Conservation (phyloP, 2,888 invertebrate genomes). For the Coenonympha arcania region DNA sequence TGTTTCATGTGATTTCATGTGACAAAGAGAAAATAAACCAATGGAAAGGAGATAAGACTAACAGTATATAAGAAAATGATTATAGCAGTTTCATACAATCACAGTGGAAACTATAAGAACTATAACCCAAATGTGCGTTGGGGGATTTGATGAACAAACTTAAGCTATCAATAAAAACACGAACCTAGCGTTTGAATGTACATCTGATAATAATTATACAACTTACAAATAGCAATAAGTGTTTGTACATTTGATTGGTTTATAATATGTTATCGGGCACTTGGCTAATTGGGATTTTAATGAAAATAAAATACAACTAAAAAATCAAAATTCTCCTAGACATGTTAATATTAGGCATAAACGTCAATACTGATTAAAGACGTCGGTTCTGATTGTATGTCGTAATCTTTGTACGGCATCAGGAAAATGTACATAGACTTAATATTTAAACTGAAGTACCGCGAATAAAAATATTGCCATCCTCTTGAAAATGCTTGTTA, state of each 20-base stretch:
- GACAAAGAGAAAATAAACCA: too few relatives aligned
- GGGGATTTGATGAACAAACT: constrained; percentile 13
- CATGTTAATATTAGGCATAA: not conserved
- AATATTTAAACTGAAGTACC: not conserved
- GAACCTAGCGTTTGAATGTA: constrained; percentile 15
- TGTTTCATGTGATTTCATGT: too few relatives aligned
- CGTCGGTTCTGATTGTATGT: not conserved
- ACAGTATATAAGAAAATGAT: constrained; percentile 34
- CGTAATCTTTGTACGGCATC: not conserved
- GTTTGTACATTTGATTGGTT: constrained; percentile 49
- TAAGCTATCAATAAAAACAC: constrained; percentile 4
- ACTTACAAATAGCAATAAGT: constrained; percentile 31
- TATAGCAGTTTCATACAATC: constrained; percentile 22
- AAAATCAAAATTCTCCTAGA: not conserved
- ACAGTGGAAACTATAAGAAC: constrained; percentile 20
- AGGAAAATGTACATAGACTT: not conserved
- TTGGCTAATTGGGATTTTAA: not conserved
- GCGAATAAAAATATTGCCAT: not conserved
- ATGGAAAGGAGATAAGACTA: too few relatives aligned
- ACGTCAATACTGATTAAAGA: constrained; percentile 4
- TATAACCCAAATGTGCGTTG: constrained; percentile 20
- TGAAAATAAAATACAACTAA: not conserved
- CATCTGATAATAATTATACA: constrained; percentile 28
- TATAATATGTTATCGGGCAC: constrained; percentile 31
- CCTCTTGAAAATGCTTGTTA: too few relatives aligned